Base-by-base conservation (phyloP, 2,113 vertebrate genomes). In the Thamnaconus septentrionalis region DNA sequence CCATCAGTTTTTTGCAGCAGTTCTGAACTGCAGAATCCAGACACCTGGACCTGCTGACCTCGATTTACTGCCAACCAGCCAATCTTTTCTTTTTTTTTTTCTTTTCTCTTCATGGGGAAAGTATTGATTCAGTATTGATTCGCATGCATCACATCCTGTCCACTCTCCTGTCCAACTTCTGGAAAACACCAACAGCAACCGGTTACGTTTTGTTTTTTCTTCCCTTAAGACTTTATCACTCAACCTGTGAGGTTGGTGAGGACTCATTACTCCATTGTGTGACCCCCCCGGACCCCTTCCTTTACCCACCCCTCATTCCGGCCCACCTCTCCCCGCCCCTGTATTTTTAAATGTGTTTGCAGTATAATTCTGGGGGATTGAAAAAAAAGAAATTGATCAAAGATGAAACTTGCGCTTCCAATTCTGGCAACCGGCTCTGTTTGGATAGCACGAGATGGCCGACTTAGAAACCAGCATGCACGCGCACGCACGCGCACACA, bases 371-470 rank as follows among this genome's bases (percentile, higher is more conserved):
- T 79, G 77, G 85, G 3, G 84, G 89, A 90, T 86, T 8, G 10
- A 48, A 48, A 48, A 48, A 48, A 50, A n/a, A 85, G 4, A 86
- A 89, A 90, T 85, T 84, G 81, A 92, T 91, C 89, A 92, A 92
- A 92, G 88, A 91, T 89, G 87, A 90, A 92, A 92, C 89, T 89
- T 61, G 92, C 89, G 91, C 92, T 93, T 93, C 92, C 92, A 92
- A 83, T 80, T 56, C n/a, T 85, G 88, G 91, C 85, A 42, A 71
- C 59, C 12, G 87, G 86, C 90, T 93, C 88, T 89, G 89, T 82
- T 90, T 81, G 82, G 69, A 88, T 71, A 4, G 41, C 50, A 50
- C 11, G 0, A 42, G 54, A 67, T 58, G 69, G 73, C 51, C 52
- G 3, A 53, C 64, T 69, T 45, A 49, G 60, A 67, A 85, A 83